Evolutionary conservation across 2,113 vertebrate genomes (phyloP).

Genomic region (Xiphophorus hellerii): DNA sequence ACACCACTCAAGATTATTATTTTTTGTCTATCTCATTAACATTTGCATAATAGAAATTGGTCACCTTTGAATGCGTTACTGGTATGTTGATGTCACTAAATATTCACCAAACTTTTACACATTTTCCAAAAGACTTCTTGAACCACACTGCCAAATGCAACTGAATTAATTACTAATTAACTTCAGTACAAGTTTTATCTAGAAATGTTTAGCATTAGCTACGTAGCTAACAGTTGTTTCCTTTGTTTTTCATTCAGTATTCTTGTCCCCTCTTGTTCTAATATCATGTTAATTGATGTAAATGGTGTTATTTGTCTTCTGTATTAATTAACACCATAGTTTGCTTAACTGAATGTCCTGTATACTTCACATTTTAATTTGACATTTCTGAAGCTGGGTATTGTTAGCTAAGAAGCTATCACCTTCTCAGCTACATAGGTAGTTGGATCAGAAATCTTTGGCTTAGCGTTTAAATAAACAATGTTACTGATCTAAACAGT

Average conservation of each 20-base stretch:
- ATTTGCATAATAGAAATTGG: constrained; percentile 36
- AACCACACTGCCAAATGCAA: constrained; percentile 2
- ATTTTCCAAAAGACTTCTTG: background rate
- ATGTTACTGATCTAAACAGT: too few species aligned
- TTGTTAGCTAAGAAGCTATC: background rate
- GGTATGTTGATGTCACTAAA: background rate
- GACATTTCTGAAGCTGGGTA: too few species aligned
- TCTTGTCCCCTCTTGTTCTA: background rate
- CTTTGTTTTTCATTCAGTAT: background rate
- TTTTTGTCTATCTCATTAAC: constrained; percentile 24
- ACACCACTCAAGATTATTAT: constrained; percentile 51
- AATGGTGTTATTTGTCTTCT: background rate
- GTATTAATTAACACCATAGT: background rate
- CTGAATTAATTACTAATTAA: too few species aligned
- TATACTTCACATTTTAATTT: background rate
- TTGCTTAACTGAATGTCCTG: background rate
- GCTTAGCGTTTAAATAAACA: too few species aligned
- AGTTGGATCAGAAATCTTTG: background rate
- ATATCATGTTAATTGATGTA: background rate
- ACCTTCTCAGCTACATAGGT: background rate
- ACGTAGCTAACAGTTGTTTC: background rate
- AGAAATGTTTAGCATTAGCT: background rate
- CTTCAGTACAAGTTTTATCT: background rate
- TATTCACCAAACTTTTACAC: constrained; percentile 22
- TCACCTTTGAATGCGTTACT: constrained; percentile 32